Evolutionary conservation across 2,113 vertebrate genomes (phyloP).

Genomic region (Pipa parva): DNA sequence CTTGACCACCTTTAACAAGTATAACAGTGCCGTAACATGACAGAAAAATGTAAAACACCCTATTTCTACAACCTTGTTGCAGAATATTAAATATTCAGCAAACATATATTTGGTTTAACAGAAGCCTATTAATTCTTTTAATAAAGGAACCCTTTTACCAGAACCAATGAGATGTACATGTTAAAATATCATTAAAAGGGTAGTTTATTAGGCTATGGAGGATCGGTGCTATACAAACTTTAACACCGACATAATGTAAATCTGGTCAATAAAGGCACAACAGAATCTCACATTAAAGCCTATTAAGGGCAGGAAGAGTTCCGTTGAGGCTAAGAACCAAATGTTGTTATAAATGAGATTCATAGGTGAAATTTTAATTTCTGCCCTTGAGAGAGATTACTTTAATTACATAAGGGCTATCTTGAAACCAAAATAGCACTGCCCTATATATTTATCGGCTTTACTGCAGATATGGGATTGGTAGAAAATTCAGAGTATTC

Average conservation of each 20-base stretch:
- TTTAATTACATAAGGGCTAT: not conserved
- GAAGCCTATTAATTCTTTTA: not conserved
- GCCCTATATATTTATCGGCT: not conserved
- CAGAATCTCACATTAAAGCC: not conserved
- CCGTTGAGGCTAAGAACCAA: not conserved
- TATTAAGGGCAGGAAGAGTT: not conserved
- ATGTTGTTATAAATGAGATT: not conserved
- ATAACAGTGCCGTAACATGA: not conserved
- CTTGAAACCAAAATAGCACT: not conserved
- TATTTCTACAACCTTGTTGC: not conserved
- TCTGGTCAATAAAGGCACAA: not conserved
- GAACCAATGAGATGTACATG: not conserved
- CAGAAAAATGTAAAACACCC: not conserved
- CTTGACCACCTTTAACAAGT: conserved; percentile 29
- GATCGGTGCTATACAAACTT: not conserved
- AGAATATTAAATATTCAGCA: not conserved
- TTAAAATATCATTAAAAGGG: conserved; percentile 3
- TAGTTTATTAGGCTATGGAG: conserved; percentile 7
- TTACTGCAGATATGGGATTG: not conserved
- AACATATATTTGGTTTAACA: not conserved
- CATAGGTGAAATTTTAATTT: not conserved
- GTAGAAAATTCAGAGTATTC: not conserved
- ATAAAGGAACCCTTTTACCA: too few relatives aligned
- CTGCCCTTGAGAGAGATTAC: not conserved
- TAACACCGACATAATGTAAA: not conserved